Base-by-base conservation (phyloP, 1,140 invertebrate species). In the Rhysida immarginata region DNA sequence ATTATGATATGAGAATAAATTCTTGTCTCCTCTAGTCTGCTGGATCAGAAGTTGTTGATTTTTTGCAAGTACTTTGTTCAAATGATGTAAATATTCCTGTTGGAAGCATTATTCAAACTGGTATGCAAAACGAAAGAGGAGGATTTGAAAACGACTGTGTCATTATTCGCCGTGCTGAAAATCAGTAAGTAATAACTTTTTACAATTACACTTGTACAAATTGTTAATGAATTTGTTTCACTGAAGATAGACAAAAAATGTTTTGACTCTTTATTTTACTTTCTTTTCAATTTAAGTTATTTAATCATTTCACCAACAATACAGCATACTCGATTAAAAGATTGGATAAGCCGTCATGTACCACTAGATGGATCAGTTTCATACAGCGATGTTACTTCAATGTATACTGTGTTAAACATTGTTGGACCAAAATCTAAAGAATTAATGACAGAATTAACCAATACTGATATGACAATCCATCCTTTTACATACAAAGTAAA, bases 111-210 rank as follows among this genome's bases (percentile, higher is more conserved):
- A 89, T 96, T 60, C 95, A 98, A 64, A 97, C 95, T 3, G 96
- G 95, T 55, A 96, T 99, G 93, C 94, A 98, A 71, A 98, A 98
- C 72, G 73, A 81, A 62, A 74, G 78, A 13, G 96, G 96, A 16
- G 96, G 96, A 18, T 98, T 97, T 71, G 94, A 98, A 74, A 98
- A 97, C 69, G 96, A 99, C 73, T 97, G 93, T 71, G 96, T 89
- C 61, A 72, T 99, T 48, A 88, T 88, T 2, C 75, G 94, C 55
- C 77, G 96, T 25, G 78, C 85, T 0, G 78, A 85, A 53, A 74
- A 77, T 46, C 26, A 27, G 41, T 53, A 1, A 5, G 50, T 43
- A n/a, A 53, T 35, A 20, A 5, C 44, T 16, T 46, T 46, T 46
- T 55, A 29, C 35, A n/a, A 24, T 61, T 60, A 27, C 58, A 74